Evolutionary conservation across 2,113 vertebrate species (phyloP).

Genomic region (Aleadryas rufinucha): DNA sequence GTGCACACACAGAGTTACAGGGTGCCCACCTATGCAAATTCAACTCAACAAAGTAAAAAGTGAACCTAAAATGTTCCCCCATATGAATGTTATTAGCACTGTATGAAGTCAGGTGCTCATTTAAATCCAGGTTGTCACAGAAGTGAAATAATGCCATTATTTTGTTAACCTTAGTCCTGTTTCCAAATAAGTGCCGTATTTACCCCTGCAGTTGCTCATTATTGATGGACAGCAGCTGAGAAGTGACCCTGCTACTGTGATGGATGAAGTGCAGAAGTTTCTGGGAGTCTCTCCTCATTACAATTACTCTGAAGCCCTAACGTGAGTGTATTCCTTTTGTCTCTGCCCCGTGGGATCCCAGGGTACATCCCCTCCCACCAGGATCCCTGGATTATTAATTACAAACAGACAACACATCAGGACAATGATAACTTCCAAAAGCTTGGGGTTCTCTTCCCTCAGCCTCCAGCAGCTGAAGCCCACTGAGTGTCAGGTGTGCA

Average conservation of each 20-base stretch:
- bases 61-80: not conserved
- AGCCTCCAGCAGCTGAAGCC: not conserved
- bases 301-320: constrained; percentile 94
- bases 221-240: constrained; percentile 96
- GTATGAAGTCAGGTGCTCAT: not conserved
- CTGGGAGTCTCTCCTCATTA: constrained; percentile 89
- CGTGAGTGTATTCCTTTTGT: constrained; percentile 77
- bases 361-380: not conserved
- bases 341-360: not conserved
- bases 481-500: not conserved
- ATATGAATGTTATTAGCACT: not conserved
- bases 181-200: not conserved
- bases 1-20: not conserved
- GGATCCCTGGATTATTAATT: not conserved
- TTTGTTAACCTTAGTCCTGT: not conserved
- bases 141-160: not conserved
- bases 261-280: constrained; percentile 97
- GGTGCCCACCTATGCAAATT: not conserved
- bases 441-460: not conserved
- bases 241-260: constrained; percentile 88
- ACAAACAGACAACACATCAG: not conserved
- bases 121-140: not conserved
- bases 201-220: constrained; percentile 85
- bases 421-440: not conserved
- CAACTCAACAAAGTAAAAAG: not conserved